A percentile compares a stretch with the other conserved stretches of the same genome.
Conservation (phyloP, 92 coral and sea anemone genomes). For the Desmophyllum pertusum region DNA sequence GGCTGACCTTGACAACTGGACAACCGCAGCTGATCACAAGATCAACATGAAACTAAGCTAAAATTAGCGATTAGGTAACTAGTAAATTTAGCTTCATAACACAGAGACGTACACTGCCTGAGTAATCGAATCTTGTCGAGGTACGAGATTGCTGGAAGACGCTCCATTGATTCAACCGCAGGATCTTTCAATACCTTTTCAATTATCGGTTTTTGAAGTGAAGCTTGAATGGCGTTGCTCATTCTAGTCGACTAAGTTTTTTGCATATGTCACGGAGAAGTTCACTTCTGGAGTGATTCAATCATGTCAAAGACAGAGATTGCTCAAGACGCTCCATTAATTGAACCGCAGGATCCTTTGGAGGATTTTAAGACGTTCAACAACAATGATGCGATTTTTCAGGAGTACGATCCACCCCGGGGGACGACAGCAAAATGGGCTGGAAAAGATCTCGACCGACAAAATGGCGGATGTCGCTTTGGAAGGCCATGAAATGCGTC, state of each 20-base stretch:
- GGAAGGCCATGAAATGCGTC: slow-evolving; percentile 39
- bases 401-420: slow-evolving; percentile 56
- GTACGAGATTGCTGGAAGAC: too few species aligned
- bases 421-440: slow-evolving; percentile 45
- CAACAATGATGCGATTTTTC: slow-evolving; percentile 50
- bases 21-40: too few species aligned
- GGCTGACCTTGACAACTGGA: too few species aligned
- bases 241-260: not conserved
- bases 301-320: not conserved
- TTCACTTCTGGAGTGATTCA: not conserved
- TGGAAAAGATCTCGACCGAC: slow-evolving; percentile 53
- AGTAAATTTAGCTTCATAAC: too few species aligned
- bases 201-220: too few species aligned
- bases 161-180: too few species aligned
- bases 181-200: too few species aligned
- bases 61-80: too few species aligned
- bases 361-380: slow-evolving; percentile 33
- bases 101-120: too few species aligned
- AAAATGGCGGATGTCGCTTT: slow-evolving; percentile 13
- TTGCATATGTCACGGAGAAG: not conserved
- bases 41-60: too few species aligned
- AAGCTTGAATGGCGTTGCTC: not conserved
- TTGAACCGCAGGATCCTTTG: not conserved
- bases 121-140: too few species aligned
- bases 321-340: not conserved